These are phyloP conservation scores for Mesoligia furuncula DNA, from an alignment of 2,888 invertebrate species.

Conservation along the genomic window DNA sequence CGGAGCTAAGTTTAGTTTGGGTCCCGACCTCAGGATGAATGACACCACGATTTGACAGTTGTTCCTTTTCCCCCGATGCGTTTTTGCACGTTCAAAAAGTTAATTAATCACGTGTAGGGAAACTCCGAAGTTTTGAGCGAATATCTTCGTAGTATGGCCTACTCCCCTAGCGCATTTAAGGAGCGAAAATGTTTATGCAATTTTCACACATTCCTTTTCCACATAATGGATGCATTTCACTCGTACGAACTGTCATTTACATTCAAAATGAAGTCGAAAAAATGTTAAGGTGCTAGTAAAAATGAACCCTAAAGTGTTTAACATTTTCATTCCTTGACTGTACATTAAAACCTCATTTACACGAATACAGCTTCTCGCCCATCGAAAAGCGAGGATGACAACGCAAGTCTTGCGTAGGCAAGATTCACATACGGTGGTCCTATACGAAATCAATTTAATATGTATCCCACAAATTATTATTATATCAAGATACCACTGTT, in stretches of 20 bases:
- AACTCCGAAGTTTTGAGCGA: too few species aligned
- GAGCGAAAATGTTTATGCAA: too few species aligned
- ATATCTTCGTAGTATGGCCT: too few species aligned
- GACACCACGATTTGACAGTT: too few species aligned
- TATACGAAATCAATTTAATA: conserved; percentile 17
- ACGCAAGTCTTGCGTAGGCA: not conserved
- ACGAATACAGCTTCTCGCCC: not conserved
- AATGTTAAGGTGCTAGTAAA: not conserved
- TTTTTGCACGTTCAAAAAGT: too few species aligned
- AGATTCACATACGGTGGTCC: conserved; percentile 6
- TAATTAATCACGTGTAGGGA: too few species aligned
- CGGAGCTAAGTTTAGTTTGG: too few species aligned
- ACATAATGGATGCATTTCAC: not conserved
- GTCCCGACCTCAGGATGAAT: too few species aligned
- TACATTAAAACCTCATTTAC: not conserved
- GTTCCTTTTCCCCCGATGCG: too few species aligned
- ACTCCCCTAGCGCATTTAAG: not conserved
- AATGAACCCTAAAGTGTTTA: not conserved
- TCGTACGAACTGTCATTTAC: not conserved
- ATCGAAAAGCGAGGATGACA: not conserved
- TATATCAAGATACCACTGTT: conserved; percentile 33
- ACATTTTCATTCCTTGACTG: not conserved
- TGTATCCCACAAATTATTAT: conserved; percentile 18
- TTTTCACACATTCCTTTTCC: not conserved
- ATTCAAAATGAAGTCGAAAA: not conserved